Evolutionary conservation across 2,888 invertebrate species (phyloP).

Genomic region (Nemapogon koenigi): DNA sequence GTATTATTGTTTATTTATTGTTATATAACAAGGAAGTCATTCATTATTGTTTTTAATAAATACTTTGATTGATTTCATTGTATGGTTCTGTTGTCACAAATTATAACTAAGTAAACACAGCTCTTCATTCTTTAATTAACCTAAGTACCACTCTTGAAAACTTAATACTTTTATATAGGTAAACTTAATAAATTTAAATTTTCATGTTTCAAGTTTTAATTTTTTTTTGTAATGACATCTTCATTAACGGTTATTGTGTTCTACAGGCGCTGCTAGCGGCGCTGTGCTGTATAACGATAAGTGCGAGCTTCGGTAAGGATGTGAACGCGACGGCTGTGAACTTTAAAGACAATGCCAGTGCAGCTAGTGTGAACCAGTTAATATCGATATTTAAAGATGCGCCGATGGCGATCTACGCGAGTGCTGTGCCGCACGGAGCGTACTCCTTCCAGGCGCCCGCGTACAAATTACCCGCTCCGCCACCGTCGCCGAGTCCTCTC

Average conservation of each 20-base stretch:
- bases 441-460: slow-evolving; percentile 40
- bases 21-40: no score
- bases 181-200: not conserved
- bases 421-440: slow-evolving; percentile 40
- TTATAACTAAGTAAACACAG: no score
- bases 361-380: slow-evolving; percentile 36
- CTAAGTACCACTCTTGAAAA: no score
- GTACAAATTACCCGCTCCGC: slow-evolving; percentile 24
- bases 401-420: slow-evolving; percentile 40
- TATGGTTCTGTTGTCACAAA: no score
- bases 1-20: no score
- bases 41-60: no score
- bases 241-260: slow-evolving; percentile 11
- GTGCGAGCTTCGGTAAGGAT: slow-evolving; percentile 17
- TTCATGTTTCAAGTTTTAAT: not conserved
- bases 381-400: slow-evolving; percentile 28
- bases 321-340: not conserved
- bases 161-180: not conserved
- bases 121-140: no score
- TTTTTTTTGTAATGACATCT: slow-evolving; percentile 2
- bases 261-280: slow-evolving; percentile 37
- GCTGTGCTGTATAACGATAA: slow-evolving; percentile 33
- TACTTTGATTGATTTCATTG: no score
- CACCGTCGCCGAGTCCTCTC: slow-evolving; percentile 29
- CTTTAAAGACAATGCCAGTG: slow-evolving; percentile 26